Base-by-base conservation (phyloP, 2,113 vertebrate species). In the Odontophorus gujanensis region DNA sequence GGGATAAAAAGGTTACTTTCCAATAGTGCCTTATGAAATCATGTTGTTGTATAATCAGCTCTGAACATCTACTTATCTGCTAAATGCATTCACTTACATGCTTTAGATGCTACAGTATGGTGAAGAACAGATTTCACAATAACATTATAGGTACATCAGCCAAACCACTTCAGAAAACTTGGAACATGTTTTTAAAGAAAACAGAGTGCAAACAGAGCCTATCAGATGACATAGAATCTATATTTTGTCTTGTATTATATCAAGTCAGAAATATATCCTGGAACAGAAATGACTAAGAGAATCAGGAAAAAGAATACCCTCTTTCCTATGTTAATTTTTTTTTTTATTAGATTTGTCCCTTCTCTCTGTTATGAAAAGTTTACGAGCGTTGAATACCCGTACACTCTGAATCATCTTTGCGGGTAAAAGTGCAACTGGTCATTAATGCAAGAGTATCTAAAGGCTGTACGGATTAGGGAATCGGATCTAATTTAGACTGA, bases 111-210 rank as follows among this genome's bases (percentile, higher is more conserved):
- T 67, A 32, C 34, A 77, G 16, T 32, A 13, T 22, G 40, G 78
- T 89, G 78, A 90, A 92, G 61, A 89, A 82, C 40, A 65, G 75
- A 79, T 90, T 95, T 90, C 71, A 89, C 79, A 95, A 89, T 84
- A 95, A 71, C 74, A 25, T 40, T 36, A 30, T 57, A 87, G 67
- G 62, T 81, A 80, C 30, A 38, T 47, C 72, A 91, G 71, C 45
- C 58, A 90, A 81, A 65, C 18, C 61, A 81, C 75, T 92, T 89
- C 78, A 90, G 71, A 87, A 93, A 87, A 59, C 77, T 85, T 69
- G 57, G 14, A 88, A 92, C n/a, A 53, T 68, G 25, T 84, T 93
- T 93, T 72, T n/a, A 96, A 95, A 85, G 81, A 73, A 92, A 92
- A 89, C 50, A 26, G 72, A 86, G 38, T 93, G 28, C 63, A 59